Percentiles rank a stretch among this genome's conserved stretches.
phyloP scores from a whole-genome alignment of 2,113 vertebrate genomes.

The Saiga tatarica region DNA sequence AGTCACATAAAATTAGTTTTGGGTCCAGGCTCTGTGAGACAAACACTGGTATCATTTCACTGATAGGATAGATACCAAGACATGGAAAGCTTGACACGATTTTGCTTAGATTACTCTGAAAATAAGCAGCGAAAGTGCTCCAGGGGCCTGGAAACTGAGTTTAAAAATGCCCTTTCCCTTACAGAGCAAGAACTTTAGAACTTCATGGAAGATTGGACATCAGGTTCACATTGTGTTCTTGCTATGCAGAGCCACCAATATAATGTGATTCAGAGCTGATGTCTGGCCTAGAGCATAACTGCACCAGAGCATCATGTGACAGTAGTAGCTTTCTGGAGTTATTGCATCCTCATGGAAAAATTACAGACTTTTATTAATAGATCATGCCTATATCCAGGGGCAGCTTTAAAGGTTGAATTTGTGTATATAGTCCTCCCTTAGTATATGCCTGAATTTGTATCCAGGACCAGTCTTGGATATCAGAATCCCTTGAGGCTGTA shows the following conservation, averaged over 20 bases:
- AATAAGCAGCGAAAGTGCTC: neutral
- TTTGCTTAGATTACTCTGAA: neutral
- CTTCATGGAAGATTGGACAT: neutral
- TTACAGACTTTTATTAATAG: neutral
- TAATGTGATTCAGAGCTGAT: neutral
- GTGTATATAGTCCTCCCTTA: neutral
- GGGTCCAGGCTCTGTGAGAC: neutral
- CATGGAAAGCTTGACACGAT: neutral
- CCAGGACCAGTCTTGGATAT: neutral
- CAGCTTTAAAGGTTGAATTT: neutral
- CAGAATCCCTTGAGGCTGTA: neutral
- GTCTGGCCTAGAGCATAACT: neutral
- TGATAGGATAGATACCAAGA: neutral
- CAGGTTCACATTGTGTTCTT: neutral
- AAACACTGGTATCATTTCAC: neutral
- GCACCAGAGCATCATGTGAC: neutral
- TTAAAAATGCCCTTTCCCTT: neutral
- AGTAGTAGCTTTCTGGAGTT: neutral
- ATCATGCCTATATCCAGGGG: neutral
- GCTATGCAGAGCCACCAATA: no score
- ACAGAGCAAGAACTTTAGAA: neutral
- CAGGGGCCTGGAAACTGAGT: neutral
- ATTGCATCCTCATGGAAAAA: neutral
- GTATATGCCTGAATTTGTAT: neutral
- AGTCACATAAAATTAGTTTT: no score